A percentile compares a stretch with the other conserved stretches of the same genome.
phyloP scores from a whole-genome alignment of 2,888 invertebrate species.

The Syrphus vitripennis region DNA sequence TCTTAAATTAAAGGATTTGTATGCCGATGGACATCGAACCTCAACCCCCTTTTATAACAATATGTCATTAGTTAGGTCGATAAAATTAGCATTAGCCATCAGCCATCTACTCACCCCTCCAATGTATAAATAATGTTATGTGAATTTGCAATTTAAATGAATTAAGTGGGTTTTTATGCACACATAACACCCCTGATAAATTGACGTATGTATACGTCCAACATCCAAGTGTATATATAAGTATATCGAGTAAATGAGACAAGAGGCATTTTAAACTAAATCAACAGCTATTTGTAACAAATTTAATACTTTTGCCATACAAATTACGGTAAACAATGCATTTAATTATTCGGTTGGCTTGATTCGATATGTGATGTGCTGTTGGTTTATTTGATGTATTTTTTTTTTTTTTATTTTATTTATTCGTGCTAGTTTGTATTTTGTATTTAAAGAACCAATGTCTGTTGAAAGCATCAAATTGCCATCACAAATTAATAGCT shows the following conservation, averaged over 20 bases:
- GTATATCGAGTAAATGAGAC: not conserved
- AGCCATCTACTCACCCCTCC: not conserved
- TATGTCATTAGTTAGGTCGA: not conserved
- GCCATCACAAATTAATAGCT: not conserved
- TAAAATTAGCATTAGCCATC: not conserved
- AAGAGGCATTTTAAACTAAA: not conserved
- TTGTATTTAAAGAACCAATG: not conserved
- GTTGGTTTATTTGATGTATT: not conserved
- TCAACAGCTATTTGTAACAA: slow-evolving; percentile 4
- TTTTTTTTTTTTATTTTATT: not conserved
- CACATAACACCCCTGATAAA: not conserved
- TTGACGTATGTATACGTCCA: not conserved
- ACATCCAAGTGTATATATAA: not conserved
- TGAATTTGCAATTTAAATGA: slow-evolving; percentile 1
- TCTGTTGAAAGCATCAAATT: not conserved
- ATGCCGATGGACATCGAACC: not conserved
- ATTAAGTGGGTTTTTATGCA: not conserved
- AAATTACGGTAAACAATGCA: slow-evolving; percentile 9
- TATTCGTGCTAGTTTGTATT: not conserved
- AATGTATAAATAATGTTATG: not conserved
- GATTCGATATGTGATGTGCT: not conserved
- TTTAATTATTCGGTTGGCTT: slow-evolving; percentile 3
- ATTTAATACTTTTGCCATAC: not conserved
- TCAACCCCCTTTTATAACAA: not conserved
- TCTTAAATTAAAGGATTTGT: too few species aligned